A percentile compares a stretch with the other conserved stretches of the same genome.
phyloP scores from a whole-genome alignment of 2,888 invertebrate genomes.

The Octodonta nipae region DNA sequence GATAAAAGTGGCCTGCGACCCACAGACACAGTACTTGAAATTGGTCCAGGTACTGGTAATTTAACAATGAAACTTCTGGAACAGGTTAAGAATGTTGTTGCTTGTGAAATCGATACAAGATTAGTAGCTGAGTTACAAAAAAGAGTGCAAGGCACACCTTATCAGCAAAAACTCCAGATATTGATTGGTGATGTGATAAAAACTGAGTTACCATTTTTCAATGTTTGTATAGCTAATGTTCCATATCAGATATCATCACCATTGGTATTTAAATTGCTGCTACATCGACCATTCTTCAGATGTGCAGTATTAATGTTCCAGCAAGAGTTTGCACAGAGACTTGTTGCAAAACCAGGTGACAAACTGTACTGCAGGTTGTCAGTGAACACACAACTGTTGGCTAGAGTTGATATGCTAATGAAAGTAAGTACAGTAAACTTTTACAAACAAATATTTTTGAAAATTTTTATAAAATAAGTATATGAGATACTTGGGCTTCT shows the following conservation, averaged over 20 bases:
- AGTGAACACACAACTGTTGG: slow-evolving; percentile 88
- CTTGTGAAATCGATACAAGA: slow-evolving; percentile 93
- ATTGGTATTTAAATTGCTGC: slow-evolving; percentile 82
- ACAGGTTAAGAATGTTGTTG: slow-evolving; percentile 83
- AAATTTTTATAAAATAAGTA: background rate
- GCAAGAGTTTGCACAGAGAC: slow-evolving; percentile 90
- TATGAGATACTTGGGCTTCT: too few species aligned
- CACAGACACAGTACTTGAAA: slow-evolving; percentile 93
- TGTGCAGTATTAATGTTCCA: slow-evolving; percentile 99
- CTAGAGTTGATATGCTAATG: slow-evolving; percentile 90
- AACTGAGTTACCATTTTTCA: slow-evolving; percentile 88
- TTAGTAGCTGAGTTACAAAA: slow-evolving; percentile 96
- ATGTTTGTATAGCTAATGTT: slow-evolving; percentile 95
- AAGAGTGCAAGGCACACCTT: slow-evolving; percentile 78
- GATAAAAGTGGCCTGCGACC: slow-evolving; percentile 87
- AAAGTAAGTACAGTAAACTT: slow-evolving; percentile 68
- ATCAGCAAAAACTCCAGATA: slow-evolving; percentile 82
- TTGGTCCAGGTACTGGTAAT: slow-evolving; percentile 98
- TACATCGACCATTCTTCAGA: slow-evolving; percentile 71
- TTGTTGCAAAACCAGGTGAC: slow-evolving; percentile 94
- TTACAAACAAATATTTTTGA: background rate
- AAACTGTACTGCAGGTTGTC: slow-evolving; percentile 93
- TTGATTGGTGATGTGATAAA: slow-evolving; percentile 90
- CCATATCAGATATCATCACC: slow-evolving; percentile 98
- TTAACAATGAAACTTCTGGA: slow-evolving; percentile 92